A percentile compares a stretch with the other conserved stretches of the same genome.
Evolutionary conservation across 1,140 invertebrate species (phyloP).

Genomic region (Ostrea edulis): DNA sequence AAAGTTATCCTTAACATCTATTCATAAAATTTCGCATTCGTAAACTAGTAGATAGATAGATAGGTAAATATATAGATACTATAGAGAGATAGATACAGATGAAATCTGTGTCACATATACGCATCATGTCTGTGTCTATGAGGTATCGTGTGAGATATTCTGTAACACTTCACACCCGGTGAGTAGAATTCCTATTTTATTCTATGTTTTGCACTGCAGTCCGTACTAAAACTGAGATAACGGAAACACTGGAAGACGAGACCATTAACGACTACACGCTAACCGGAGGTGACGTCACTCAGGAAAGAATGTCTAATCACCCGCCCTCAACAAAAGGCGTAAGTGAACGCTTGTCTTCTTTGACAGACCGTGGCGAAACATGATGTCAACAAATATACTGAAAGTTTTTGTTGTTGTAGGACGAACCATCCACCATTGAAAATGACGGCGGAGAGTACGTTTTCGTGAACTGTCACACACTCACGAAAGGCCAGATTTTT

Average conservation of each 20-base stretch:
- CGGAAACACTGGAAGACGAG: not conserved
- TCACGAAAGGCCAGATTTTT: constrained; percentile 74
- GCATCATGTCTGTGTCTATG: too few relatives aligned
- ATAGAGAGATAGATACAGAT: too few relatives aligned
- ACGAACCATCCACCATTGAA: not conserved
- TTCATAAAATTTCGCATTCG: too few relatives aligned
- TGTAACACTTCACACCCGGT: too few relatives aligned
- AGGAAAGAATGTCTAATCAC: constrained; percentile 45
- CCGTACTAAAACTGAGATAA: not conserved
- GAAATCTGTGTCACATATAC: too few relatives aligned
- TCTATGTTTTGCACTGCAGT: not conserved
- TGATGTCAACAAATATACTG: too few relatives aligned
- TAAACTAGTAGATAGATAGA: too few relatives aligned
- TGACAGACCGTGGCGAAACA: not conserved
- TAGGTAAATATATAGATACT: too few relatives aligned
- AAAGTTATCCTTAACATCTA: too few relatives aligned
- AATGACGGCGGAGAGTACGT: constrained; percentile 44
- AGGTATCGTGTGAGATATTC: too few relatives aligned
- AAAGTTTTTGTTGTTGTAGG: not conserved
- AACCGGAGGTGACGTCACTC: constrained; percentile 19
- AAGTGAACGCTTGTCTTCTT: not conserved
- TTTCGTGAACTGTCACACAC: constrained; percentile 69
- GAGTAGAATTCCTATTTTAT: too few relatives aligned
- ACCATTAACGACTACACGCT: constrained; percentile 2
- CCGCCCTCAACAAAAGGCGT: constrained; percentile 36